Evolutionary conservation across 2,888 invertebrate species (phyloP), one percentile per base, ranked within the genome.

Genomic region (Galerucella calmariensis): DNA sequence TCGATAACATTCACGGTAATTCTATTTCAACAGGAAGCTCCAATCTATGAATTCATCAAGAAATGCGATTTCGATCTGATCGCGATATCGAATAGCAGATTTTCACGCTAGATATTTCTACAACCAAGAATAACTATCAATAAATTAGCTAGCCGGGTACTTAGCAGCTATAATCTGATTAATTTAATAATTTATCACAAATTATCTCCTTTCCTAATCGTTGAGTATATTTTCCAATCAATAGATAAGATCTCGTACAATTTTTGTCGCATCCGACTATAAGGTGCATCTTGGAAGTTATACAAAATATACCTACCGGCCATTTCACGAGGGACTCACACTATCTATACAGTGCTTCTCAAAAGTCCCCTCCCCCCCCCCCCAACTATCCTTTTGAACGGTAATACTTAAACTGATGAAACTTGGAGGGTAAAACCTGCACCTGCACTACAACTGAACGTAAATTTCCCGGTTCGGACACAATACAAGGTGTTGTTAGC

Each of bases 141-240:
- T 65, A 65, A 65, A 65, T 65, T 65, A 65, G 20, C 41, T 46
- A 46, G 63, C 12, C 16, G 4, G 63, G 41, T 65, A 65, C 46
- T 65, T 65, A 44, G 63, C 20, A 46, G 20, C 20, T 10, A 65
- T 65, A 65, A 65, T 65, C 44, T 20, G 46, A 65, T 65, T 65
- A 65, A 65, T 65, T 65, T 65, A 46, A 65, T 65, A 20, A 46
- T 65, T 65, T 65, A 65, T 65, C 46, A 46, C 16, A 46, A 65
- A 65, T 20, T 65, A 65, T 65, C 63, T 65, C 46, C n/a, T 11
- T 46, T 44, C 20, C 4, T 20, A 61, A 65, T 65, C 63, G 16
- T 10, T 16, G 14, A 44, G 11, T 16, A 65, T 65, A 65, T 46
- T 65, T 65, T 65, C 63, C 63, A 65, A 65, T 65, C 63, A 65